A percentile compares a stretch with the other conserved stretches of the same genome.
Evolutionary conservation across 2,797 vertebrate genomes (phyloP).

Genomic region (Pelodytes ibericus): DNA sequence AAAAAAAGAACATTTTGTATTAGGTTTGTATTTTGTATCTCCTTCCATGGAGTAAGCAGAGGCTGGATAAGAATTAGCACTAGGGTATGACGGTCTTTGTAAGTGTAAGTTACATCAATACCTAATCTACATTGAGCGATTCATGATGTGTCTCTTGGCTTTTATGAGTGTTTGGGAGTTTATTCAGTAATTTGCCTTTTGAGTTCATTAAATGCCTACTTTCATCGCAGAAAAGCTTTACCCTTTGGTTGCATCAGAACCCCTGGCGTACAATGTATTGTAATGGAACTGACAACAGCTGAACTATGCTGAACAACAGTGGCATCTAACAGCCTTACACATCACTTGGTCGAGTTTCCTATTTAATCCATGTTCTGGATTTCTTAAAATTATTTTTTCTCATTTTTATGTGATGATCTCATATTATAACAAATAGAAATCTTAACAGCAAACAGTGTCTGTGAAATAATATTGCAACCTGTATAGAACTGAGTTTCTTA

Average conservation of each 20-base stretch:
- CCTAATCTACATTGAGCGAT: slow-evolving; percentile 20
- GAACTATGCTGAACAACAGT: slow-evolving; percentile 36
- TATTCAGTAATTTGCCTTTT: slow-evolving; percentile 33
- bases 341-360: no score
- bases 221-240: slow-evolving; percentile 19
- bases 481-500: no score
- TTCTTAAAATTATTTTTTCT: no score
- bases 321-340: slow-evolving; percentile 47
- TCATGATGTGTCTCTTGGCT: slow-evolving; percentile 39
- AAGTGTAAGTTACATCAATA: slow-evolving; percentile 16
- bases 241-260: slow-evolving; percentile 32
- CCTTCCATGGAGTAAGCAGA: no score
- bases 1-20: no score
- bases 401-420: no score
- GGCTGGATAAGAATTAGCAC: no score
- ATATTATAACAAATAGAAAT: no score
- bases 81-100: neutral
- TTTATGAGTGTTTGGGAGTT: slow-evolving; percentile 39
- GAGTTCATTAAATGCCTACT: slow-evolving; percentile 48
- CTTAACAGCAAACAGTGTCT: no score
- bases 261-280: slow-evolving; percentile 33
- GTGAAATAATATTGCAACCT: no score
- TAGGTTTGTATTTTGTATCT: no score
- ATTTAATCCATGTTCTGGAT: no score
- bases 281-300: slow-evolving; percentile 38